These are phyloP conservation scores for Maniola jurtina DNA, from an alignment of 1,140 invertebrate species.

Conservation along the genomic window DNA sequence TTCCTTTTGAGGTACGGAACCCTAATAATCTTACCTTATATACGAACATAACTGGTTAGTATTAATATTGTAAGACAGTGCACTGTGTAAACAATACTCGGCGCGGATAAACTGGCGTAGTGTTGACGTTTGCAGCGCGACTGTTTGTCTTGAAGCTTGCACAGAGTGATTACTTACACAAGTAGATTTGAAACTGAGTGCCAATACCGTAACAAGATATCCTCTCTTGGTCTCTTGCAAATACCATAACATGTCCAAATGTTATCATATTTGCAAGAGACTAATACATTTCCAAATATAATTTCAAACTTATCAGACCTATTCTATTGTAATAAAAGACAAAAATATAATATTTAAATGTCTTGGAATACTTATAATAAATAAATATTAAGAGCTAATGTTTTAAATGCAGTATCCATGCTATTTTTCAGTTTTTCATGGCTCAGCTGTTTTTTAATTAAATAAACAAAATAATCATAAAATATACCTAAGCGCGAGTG, in stretches of 20 bases:
- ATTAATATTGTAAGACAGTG: not conserved
- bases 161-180: slow-evolving; percentile 8
- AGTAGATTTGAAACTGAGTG: slow-evolving; percentile 9
- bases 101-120: not conserved
- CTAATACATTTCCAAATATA: not conserved
- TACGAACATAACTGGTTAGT: too few species aligned
- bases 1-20: too few species aligned
- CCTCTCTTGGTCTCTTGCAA: not conserved
- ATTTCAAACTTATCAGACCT: not conserved
- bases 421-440: too few species aligned
- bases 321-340: too few species aligned
- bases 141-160: not conserved
- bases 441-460: too few species aligned
- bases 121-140: not conserved
- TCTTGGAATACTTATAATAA: too few species aligned
- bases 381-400: too few species aligned
- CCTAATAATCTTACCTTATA: too few species aligned
- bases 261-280: not conserved
- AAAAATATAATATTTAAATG: too few species aligned
- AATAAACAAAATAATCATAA: too few species aligned
- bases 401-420: too few species aligned
- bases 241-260: not conserved
- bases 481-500: too few species aligned
- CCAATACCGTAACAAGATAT: slow-evolving; percentile 9
- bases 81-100: not conserved